Percentiles rank a stretch among this genome's conserved stretches.
These are phyloP conservation scores for Scalopus aquaticus DNA, from an alignment of 2,113 vertebrate genomes.

Conservation along the genomic window DNA sequence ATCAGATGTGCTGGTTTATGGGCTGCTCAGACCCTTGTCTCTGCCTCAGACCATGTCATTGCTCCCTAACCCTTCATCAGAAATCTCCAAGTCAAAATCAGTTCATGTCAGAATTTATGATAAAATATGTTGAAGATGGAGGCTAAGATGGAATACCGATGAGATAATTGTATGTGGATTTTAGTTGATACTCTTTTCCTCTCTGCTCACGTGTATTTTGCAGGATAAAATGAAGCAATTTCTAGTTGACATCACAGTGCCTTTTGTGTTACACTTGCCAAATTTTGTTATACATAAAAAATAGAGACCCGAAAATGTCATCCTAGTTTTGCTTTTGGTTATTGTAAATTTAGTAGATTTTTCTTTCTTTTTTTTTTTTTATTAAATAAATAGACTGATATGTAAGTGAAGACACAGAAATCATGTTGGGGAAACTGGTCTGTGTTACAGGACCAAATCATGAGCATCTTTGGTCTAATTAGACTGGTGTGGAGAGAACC, in stretches of 20 bases:
- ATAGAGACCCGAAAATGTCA: background rate
- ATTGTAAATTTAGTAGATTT: background rate
- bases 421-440: background rate
- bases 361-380: background rate
- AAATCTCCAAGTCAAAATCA: background rate
- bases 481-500: background rate
- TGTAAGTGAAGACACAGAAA: background rate
- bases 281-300: conserved; percentile 1
- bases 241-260: background rate
- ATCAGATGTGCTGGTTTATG: background rate
- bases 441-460: background rate
- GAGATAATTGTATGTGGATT: background rate
- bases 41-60: background rate
- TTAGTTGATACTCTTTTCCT: background rate
- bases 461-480: background rate
- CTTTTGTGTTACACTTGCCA: background rate
- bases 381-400: background rate
- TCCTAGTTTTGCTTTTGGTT: background rate
- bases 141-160: background rate
- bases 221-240: background rate
- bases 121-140: background rate
- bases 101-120: background rate
- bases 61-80: background rate
- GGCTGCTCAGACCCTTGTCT: background rate
- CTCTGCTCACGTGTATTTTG: background rate